Conservation (phyloP, 2,113 vertebrate species). For the Casuarius casuarius region DNA sequence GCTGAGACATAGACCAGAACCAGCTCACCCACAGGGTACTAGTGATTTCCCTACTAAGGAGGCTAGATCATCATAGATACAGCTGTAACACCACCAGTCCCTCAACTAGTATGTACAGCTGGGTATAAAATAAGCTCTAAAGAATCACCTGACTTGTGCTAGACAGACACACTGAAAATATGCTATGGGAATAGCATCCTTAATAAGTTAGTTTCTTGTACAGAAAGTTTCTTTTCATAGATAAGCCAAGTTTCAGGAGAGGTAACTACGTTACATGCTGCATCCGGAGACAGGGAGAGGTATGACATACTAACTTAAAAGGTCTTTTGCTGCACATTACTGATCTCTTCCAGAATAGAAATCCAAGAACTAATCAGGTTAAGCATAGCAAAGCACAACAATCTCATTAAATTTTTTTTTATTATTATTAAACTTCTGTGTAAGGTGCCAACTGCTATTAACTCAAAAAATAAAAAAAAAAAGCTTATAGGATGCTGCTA, state of each 20-base stretch:
- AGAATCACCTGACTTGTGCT: not conserved
- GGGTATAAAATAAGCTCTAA: not conserved
- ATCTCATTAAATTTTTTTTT: not conserved
- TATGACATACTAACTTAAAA: not conserved
- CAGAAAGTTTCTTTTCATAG: not conserved
- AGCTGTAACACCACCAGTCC: not conserved
- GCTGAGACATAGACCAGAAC: not conserved
- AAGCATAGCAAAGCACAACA: not conserved
- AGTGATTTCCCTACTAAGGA: not conserved
- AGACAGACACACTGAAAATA: not conserved
- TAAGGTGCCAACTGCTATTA: not conserved
- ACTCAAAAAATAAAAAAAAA: not conserved
- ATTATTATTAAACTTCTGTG: not conserved
- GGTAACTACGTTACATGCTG: too few relatives aligned
- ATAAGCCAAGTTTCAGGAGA: not conserved
- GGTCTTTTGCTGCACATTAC: not conserved
- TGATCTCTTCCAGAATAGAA: too few relatives aligned
- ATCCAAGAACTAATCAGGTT: not conserved
- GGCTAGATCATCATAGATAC: not conserved
- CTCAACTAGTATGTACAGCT: not conserved
- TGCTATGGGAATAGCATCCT: not conserved
- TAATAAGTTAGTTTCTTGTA: not conserved
- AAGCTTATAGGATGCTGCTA: not conserved
- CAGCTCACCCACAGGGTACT: not conserved
- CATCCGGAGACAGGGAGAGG: not conserved